Conservation (phyloP, 2,888 invertebrate genomes). For the Gymnosoma rotundatum region DNA sequence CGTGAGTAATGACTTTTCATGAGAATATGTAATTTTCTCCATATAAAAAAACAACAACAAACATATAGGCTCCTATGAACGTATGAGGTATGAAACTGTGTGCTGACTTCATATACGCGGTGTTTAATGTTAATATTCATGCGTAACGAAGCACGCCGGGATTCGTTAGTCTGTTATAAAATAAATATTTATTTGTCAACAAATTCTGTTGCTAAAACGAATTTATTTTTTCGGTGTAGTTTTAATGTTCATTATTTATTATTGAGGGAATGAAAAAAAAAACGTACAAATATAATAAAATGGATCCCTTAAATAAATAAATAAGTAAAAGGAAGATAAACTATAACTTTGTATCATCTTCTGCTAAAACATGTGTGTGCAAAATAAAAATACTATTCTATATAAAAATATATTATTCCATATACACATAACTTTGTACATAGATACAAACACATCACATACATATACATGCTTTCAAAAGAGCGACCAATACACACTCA, state of each 20-base stretch:
- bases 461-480: background rate
- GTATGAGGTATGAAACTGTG: too few relatives aligned
- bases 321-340: constrained; percentile 66
- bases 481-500: background rate
- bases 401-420: constrained; percentile 14
- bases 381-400: constrained; percentile 33
- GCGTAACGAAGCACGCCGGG: too few relatives aligned
- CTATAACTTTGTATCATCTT: constrained; percentile 69
- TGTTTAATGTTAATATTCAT: too few relatives aligned
- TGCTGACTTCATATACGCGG: too few relatives aligned
- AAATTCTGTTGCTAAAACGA: too few relatives aligned
- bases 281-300: constrained; percentile 22
- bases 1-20: too few relatives aligned
- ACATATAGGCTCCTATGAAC: too few relatives aligned
- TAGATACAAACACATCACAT: background rate
- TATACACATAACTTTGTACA: background rate
- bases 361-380: constrained; percentile 42
- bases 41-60: too few relatives aligned
- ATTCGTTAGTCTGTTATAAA: too few relatives aligned
- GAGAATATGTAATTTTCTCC: too few relatives aligned
- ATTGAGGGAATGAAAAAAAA: constrained; percentile 21
- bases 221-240: background rate
- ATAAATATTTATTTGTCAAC: too few relatives aligned
- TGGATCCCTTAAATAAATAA: constrained; percentile 46
- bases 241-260: constrained; percentile 65